These are phyloP conservation scores for Centroberyx gerrardi DNA, from an alignment of 2,797 vertebrate genomes.

Conservation along the genomic window DNA sequence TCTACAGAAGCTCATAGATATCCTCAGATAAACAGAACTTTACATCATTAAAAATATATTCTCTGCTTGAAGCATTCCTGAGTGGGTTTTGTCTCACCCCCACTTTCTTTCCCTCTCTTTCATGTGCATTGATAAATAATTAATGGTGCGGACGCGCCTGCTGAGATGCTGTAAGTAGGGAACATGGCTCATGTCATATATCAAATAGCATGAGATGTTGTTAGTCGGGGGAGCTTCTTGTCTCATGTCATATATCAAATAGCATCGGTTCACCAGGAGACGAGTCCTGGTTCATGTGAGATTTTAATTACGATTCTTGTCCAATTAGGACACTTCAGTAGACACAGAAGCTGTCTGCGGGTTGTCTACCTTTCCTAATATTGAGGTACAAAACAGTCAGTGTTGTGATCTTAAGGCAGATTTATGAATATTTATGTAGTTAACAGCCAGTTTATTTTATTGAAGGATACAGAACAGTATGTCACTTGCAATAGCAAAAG, in stretches of 20 bases:
- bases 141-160: conserved; percentile 50
- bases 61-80: conserved; percentile 21
- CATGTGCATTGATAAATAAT: conserved; percentile 58
- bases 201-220: conserved; percentile 43
- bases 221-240: conserved; percentile 24
- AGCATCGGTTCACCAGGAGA: conserved; percentile 24
- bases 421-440: conserved; percentile 31
- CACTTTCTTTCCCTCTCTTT: conserved; percentile 43
- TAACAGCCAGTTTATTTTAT: neutral
- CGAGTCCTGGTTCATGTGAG: conserved; percentile 26
- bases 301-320: conserved; percentile 42
- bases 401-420: neutral
- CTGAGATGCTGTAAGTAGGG: conserved; percentile 52
- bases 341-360: conserved; percentile 18
- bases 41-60: conserved; percentile 16
- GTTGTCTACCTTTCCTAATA: conserved; percentile 19
- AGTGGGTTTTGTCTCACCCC: conserved; percentile 22
- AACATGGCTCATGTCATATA: conserved; percentile 51
- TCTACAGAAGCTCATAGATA: neutral
- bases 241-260: conserved; percentile 42
- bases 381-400: conserved; percentile 13
- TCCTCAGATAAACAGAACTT: neutral
- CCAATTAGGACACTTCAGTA: conserved; percentile 45
- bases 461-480: neutral
- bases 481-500: neutral